Conservation (phyloP, 2,797 vertebrate species). For the Champsocephalus gunnari region DNA sequence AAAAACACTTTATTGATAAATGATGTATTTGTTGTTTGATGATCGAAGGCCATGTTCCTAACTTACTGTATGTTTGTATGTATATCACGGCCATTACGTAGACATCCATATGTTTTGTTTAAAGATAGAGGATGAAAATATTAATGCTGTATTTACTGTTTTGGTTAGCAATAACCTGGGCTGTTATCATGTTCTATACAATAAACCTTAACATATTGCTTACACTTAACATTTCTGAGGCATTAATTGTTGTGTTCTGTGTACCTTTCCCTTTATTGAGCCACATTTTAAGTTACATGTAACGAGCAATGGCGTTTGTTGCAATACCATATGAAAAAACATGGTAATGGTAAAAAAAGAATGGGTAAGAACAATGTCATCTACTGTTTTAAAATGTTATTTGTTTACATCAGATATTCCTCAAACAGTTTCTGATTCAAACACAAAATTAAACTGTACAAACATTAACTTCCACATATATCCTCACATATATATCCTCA, state of each 20-base stretch:
- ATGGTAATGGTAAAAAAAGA: neutral
- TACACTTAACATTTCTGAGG: neutral
- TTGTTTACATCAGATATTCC: neutral
- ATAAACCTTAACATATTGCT: slow-evolving; percentile 21
- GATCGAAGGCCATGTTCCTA: neutral
- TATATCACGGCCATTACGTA: slow-evolving; percentile 1
- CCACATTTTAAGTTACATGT: neutral
- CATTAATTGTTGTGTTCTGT: neutral
- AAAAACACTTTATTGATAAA: neutral
- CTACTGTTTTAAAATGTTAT: neutral
- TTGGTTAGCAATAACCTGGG: slow-evolving; percentile 1
- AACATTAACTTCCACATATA: no score
- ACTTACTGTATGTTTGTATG: neutral
- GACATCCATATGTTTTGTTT: neutral
- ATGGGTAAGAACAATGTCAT: neutral
- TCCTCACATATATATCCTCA: neutral
- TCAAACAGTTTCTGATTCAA: neutral
- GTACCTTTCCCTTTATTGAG: neutral
- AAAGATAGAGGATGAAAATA: neutral
- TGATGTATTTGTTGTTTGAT: slow-evolving; percentile 12
- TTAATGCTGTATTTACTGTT: neutral
- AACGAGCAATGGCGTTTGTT: neutral
- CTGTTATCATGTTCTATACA: slow-evolving; percentile 17
- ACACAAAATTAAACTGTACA: neutral
- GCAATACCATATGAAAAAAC: neutral